A percentile compares a stretch with the other conserved stretches of the same genome.
Evolutionary conservation across 2,113 vertebrate species (phyloP).

Genomic region (Mirounga angustirostris): DNA sequence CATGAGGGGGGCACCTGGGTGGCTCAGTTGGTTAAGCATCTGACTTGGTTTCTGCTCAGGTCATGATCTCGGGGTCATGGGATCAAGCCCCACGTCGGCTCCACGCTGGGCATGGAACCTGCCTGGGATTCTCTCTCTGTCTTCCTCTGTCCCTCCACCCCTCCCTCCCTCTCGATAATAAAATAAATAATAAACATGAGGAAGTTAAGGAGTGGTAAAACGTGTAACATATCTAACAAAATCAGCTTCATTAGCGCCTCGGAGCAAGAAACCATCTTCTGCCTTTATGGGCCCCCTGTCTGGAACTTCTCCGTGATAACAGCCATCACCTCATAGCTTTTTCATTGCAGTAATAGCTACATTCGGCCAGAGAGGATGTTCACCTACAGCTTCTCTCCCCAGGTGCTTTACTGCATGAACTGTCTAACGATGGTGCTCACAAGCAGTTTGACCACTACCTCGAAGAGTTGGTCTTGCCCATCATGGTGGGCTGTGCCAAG

Average conservation of each 20-base stretch:
- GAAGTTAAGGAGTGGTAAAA: neutral
- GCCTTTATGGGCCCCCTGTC: neutral
- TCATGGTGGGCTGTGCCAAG: conserved; percentile 97
- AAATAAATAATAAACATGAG: neutral
- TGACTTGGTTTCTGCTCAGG: neutral
- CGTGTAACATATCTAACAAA: neutral
- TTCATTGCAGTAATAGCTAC: no score
- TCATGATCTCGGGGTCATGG: neutral
- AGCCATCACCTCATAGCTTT: neutral
- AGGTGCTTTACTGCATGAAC: conserved; percentile 97
- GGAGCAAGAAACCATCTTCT: neutral
- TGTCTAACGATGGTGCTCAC: conserved; percentile 96
- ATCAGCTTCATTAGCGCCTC: neutral
- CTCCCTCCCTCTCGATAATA: neutral
- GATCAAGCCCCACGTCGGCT: neutral
- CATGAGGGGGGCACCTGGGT: neutral
- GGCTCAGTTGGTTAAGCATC: neutral
- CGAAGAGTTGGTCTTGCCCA: conserved; percentile 96
- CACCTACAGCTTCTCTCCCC: neutral
- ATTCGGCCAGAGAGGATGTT: neutral
- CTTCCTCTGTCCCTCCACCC: neutral
- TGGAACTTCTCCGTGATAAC: rapidly evolving
- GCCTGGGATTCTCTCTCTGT: neutral
- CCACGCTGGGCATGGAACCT: neutral
- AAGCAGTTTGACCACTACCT: conserved; percentile 96